Conservation (phyloP, 2,888 invertebrate species). For the Willowsia nigromaculata region DNA sequence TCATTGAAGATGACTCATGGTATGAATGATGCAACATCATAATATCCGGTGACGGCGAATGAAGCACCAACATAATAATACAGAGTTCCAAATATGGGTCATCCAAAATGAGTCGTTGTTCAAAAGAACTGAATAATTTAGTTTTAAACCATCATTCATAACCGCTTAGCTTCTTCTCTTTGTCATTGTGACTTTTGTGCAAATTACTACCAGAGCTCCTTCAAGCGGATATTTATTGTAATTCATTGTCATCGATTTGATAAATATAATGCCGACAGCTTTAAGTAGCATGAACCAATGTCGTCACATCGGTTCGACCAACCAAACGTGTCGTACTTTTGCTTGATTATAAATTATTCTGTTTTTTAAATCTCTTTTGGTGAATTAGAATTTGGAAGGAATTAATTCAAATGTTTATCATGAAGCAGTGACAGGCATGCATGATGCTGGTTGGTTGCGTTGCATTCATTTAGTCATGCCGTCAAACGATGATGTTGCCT, state of each 20-base stretch:
- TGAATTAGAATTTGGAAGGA: neutral
- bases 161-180: neutral
- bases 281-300: neutral
- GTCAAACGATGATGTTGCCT: neutral
- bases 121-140: no score
- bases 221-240: neutral
- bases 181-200: neutral
- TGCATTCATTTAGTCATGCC: constrained; percentile 15
- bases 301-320: neutral
- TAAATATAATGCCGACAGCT: constrained; percentile 29
- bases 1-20: no score
- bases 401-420: constrained; percentile 12
- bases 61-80: no score
- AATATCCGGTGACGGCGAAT: no score
- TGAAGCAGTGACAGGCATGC: neutral
- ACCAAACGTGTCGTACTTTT: neutral
- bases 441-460: constrained; percentile 21
- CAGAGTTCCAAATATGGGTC: no score
- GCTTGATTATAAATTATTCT: neutral
- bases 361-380: neutral
- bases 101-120: no score
- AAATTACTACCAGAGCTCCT: neutral
- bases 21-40: no score
- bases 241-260: neutral
- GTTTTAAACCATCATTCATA: no score